Conservation (phyloP, 2,888 invertebrate species). For the Nymphalis polychloros region DNA sequence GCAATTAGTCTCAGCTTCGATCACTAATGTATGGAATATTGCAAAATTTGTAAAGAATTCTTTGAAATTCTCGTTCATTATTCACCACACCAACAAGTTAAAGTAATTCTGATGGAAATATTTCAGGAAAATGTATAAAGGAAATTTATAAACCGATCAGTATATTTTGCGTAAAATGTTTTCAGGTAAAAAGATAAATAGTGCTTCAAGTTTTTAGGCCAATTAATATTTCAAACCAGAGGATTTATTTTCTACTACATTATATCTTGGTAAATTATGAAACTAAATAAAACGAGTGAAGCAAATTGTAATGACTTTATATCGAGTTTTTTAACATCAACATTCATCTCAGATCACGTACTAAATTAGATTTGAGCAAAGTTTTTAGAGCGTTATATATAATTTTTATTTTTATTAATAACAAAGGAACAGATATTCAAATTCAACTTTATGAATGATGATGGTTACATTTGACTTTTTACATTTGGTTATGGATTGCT, state of each 20-base stretch:
- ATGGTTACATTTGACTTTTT: no score
- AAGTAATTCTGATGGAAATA: slow-evolving; percentile 2
- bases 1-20: slow-evolving; percentile 37
- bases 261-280: no score
- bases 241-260: no score
- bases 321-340: not conserved
- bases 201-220: no score
- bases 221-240: no score
- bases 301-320: not conserved
- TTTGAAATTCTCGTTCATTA: slow-evolving; percentile 26
- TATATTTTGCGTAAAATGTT: not conserved
- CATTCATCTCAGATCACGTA: slow-evolving; percentile 1
- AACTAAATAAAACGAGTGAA: not conserved
- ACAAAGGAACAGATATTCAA: not conserved
- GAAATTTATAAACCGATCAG: not conserved
- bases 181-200: not conserved
- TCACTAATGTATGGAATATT: slow-evolving; percentile 33
- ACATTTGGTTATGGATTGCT: no score
- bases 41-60: slow-evolving; percentile 25
- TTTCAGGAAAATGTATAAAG: not conserved
- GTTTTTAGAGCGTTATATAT: not conserved
- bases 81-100: not conserved
- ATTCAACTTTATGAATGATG: not conserved
- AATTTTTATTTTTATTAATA: not conserved
- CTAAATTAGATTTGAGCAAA: slow-evolving; percentile 1